Conservation (phyloP, 2,113 vertebrate genomes). For the Pimephales promelas region DNA sequence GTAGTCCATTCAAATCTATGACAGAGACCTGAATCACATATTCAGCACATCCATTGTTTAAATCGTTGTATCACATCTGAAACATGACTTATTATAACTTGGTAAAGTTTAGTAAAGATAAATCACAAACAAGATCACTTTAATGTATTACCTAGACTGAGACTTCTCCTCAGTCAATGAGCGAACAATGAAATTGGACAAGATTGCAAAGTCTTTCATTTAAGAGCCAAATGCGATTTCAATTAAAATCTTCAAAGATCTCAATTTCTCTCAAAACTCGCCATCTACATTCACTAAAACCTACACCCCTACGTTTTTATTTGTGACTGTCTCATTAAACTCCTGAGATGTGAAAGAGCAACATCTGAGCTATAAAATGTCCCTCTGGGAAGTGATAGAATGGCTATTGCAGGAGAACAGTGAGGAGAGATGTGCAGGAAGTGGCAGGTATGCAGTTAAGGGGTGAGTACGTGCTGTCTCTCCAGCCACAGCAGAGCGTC, state of each 20-base stretch:
- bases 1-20: slow-evolving; percentile 62
- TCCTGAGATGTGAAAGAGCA: slow-evolving; percentile 15
- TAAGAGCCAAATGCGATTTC: background rate
- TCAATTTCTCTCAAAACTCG: background rate
- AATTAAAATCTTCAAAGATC: slow-evolving; percentile 23
- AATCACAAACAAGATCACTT: slow-evolving; percentile 8
- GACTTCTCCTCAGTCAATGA: background rate
- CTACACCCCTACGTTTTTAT: background rate
- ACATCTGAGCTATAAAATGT: background rate
- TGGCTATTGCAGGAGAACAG: background rate
- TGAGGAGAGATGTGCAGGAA: slow-evolving; percentile 63
- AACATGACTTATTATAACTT: background rate
- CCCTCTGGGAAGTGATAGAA: slow-evolving; percentile 5
- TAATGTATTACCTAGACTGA: background rate
- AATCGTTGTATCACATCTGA: background rate
- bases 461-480: slow-evolving; percentile 53
- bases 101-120: background rate
- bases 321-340: background rate
- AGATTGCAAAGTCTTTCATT: slow-evolving; percentile 17
- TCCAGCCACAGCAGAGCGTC: slow-evolving; percentile 67
- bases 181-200: slow-evolving; percentile 17
- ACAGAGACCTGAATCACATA: background rate
- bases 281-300: background rate
- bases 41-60: background rate
- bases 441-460: slow-evolving; percentile 65